These are phyloP conservation scores for Drosophila heteroneura DNA, from an alignment of 2,888 invertebrate species.

Conservation along the genomic window DNA sequence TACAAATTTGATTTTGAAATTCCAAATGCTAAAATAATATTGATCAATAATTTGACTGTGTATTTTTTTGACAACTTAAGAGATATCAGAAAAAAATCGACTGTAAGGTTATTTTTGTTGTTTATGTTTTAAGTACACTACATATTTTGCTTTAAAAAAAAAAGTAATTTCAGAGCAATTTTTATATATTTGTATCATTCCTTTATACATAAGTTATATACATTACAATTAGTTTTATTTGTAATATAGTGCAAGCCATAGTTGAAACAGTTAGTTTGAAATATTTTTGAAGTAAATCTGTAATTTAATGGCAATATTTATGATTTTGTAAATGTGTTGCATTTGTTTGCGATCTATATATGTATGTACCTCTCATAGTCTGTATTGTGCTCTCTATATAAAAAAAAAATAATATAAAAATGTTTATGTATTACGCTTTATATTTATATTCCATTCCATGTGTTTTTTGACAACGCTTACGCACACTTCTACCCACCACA, in stretches of 20 bases:
- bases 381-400: slow-evolving; percentile 32
- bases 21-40: not conserved
- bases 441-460: slow-evolving; percentile 82
- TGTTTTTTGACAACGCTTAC: slow-evolving; percentile 77
- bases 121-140: slow-evolving; percentile 63
- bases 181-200: slow-evolving; percentile 32
- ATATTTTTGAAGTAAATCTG: slow-evolving; percentile 10
- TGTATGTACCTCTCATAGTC: slow-evolving; percentile 27
- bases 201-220: slow-evolving; percentile 39
- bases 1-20: not conserved
- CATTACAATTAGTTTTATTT: slow-evolving; percentile 29
- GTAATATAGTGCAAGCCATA: slow-evolving; percentile 28
- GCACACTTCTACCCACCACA: slow-evolving; percentile 74
- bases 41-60: slow-evolving; percentile 27
- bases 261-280: slow-evolving; percentile 4
- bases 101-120: slow-evolving; percentile 43
- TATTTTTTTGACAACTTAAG: slow-evolving; percentile 36
- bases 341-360: slow-evolving; percentile 30
- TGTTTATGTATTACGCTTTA: slow-evolving; percentile 79
- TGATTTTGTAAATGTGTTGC: slow-evolving; percentile 59
- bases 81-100: slow-evolving; percentile 26
- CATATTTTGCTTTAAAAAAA: slow-evolving; percentile 45
- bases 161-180: slow-evolving; percentile 72
- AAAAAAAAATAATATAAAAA: slow-evolving; percentile 49
- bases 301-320: slow-evolving; percentile 25